Evolutionary conservation across 2,888 invertebrate species (phyloP).

Genomic region (Ferdinandea cuprea): DNA sequence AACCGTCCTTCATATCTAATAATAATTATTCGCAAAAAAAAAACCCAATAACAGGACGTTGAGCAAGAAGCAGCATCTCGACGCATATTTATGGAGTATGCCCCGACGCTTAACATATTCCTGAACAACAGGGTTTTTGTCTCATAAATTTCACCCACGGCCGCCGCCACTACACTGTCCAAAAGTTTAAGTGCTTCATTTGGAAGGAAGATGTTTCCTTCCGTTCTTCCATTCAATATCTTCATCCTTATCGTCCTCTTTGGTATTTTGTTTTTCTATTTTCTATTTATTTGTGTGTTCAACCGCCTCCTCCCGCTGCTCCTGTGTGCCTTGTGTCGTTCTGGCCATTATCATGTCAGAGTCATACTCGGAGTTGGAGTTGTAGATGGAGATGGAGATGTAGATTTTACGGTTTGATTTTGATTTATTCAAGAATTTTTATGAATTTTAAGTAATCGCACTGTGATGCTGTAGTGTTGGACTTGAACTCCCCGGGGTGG

Average conservation of each 20-base stretch:
- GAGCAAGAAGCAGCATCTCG: conserved; percentile 29
- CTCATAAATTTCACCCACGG: conserved; percentile 48
- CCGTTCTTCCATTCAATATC: conserved; percentile 63
- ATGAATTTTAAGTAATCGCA: conserved; percentile 63
- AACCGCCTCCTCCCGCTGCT: conserved; percentile 4
- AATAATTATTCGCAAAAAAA: conserved; percentile 3
- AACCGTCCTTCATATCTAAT: conserved; percentile 11
- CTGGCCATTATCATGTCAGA: conserved; percentile 54
- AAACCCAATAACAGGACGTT: conserved; percentile 36
- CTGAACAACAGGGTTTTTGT: conserved; percentile 37
- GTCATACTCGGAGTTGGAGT: not conserved
- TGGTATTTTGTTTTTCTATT: conserved; percentile 40
- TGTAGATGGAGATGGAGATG: not conserved
- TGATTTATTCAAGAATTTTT: conserved; percentile 69
- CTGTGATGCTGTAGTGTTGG: conserved; percentile 1
- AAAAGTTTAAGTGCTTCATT: conserved; percentile 72
- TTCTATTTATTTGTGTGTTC: conserved; percentile 63
- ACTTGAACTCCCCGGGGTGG: not conserved
- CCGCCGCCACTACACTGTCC: conserved; percentile 27
- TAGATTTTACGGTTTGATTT: conserved; percentile 66
- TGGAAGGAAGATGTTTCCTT: conserved; percentile 60
- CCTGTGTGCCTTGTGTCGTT: not conserved
- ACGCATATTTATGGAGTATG: conserved; percentile 64
- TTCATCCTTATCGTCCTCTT: conserved; percentile 48
- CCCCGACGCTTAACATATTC: conserved; percentile 50